These are phyloP conservation scores for Pammene fasciana DNA, from an alignment of 2,888 invertebrate species.

Conservation along the genomic window DNA sequence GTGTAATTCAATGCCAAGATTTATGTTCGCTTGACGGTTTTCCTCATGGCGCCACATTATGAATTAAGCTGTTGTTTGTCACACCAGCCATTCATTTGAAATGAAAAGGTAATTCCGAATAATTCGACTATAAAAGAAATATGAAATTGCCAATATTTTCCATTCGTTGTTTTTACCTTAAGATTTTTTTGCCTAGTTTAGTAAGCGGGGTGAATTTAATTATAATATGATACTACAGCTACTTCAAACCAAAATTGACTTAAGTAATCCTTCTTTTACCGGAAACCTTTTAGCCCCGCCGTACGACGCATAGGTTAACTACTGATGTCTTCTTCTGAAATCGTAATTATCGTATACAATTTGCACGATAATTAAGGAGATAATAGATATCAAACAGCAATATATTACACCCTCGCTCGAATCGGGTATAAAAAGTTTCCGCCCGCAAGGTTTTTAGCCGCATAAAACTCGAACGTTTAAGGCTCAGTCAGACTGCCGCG, in stretches of 20 bases:
- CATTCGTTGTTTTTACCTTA: too few relatives aligned
- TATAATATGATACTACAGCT: too few relatives aligned
- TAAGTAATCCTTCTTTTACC: too few relatives aligned
- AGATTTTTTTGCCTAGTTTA: too few relatives aligned
- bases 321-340: neutral
- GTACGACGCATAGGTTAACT: neutral
- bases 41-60: slow-evolving; percentile 28
- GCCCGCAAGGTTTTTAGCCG: slow-evolving; percentile 1
- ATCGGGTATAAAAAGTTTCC: slow-evolving; percentile 4
- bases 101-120: neutral
- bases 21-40: slow-evolving; percentile 24
- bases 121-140: neutral
- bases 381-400: slow-evolving; percentile 11
- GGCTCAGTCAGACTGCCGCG: too few relatives aligned
- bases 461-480: neutral
- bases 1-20: slow-evolving; percentile 28
- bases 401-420: slow-evolving; percentile 6
- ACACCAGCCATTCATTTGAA: too few relatives aligned
- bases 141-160: neutral
- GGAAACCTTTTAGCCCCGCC: too few relatives aligned
- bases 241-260: too few relatives aligned
- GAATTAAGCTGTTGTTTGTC: neutral
- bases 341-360: neutral
- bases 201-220: too few relatives aligned
- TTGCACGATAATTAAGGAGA: neutral